A percentile compares a stretch with the other conserved stretches of the same genome.
These are phyloP conservation scores for Phalacrocorax carbo DNA, from an alignment of 2,113 vertebrate species.

Conservation along the genomic window DNA sequence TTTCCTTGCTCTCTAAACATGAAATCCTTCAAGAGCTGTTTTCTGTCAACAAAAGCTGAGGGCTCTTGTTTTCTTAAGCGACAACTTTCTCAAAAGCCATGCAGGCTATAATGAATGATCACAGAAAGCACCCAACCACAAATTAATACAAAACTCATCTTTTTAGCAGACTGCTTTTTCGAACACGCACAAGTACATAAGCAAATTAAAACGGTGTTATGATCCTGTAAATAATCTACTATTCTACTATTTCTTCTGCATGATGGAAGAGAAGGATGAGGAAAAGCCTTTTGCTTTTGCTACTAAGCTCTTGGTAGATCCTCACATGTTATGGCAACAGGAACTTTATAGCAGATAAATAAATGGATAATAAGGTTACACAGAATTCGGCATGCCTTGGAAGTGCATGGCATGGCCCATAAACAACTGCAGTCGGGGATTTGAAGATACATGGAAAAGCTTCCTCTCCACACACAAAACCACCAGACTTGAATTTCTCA, in stretches of 20 bases:
- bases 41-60: not conserved
- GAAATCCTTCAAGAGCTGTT: not conserved
- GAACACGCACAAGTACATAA: not conserved
- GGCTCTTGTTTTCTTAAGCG: not conserved
- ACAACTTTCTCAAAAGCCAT: not conserved
- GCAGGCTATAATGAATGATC: not conserved
- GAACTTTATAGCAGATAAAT: not conserved
- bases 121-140: not conserved
- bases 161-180: not conserved
- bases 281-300: not conserved
- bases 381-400: not conserved
- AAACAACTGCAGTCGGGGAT: not conserved
- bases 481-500: not conserved
- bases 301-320: not conserved
- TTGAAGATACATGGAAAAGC: not conserved
- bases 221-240: not conserved
- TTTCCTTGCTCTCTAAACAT: not conserved
- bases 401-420: not conserved
- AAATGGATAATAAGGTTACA: constrained; percentile 15
- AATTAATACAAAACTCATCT: not conserved
- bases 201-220: not conserved
- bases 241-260: not conserved
- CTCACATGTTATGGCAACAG: not conserved
- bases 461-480: not conserved
- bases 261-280: not conserved